phyloP scores from a whole-genome alignment of 2,888 invertebrate species.

The Torymus auratus region DNA sequence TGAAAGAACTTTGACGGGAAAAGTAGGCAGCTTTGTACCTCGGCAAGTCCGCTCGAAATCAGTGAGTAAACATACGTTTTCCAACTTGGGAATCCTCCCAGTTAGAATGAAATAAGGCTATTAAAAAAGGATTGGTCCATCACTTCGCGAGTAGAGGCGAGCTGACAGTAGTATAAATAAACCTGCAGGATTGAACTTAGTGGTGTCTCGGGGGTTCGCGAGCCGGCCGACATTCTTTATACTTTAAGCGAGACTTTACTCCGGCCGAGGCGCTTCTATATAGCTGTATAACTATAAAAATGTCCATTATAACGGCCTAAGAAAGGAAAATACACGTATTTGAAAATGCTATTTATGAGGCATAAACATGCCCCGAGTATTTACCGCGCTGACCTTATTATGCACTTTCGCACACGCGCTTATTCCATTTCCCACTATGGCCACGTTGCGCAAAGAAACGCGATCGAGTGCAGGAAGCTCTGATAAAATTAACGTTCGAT shows the following conservation, averaged over 20 bases:
- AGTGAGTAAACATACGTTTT: no score
- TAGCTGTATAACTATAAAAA: slow-evolving; percentile 41
- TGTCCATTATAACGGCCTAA: slow-evolving; percentile 45
- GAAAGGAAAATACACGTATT: slow-evolving; percentile 42
- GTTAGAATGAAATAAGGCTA: no score
- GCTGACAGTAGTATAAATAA: slow-evolving; percentile 42
- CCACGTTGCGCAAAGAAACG: no score
- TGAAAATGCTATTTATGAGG: slow-evolving; percentile 38
- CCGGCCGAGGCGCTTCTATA: slow-evolving; percentile 17
- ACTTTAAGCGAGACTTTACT: slow-evolving; percentile 35
- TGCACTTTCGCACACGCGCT: no score
- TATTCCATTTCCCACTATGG: no score
- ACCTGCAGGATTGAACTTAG: slow-evolving; percentile 34
- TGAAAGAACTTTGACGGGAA: slow-evolving; percentile 10
- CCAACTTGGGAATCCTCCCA: no score
- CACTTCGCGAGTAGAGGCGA: slow-evolving; percentile 30
- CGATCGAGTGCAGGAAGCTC: no score
- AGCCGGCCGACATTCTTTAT: slow-evolving; percentile 24
- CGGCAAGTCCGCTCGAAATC: not conserved
- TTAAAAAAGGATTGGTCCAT: no score
- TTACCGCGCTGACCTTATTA: slow-evolving; percentile 7
- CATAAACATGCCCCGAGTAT: slow-evolving; percentile 37
- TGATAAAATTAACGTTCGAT: no score
- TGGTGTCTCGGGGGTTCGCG: slow-evolving; percentile 19
- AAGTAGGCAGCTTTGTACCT: not conserved